These are phyloP conservation scores for Peromyscus maniculatus DNA, from an alignment of 2,113 vertebrate species.

Conservation along the genomic window DNA sequence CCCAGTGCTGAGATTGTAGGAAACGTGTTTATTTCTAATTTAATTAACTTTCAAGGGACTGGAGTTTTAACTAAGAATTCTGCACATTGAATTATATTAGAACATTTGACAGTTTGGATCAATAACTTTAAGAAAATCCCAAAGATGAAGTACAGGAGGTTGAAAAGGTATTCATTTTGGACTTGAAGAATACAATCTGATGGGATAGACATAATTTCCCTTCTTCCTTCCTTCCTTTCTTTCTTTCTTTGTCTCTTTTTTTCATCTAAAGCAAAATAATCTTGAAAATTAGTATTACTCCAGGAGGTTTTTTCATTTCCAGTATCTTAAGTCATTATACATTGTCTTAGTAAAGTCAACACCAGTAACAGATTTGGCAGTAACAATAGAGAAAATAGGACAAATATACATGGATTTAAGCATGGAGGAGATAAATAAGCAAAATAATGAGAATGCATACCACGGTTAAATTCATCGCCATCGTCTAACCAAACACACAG, in stretches of 20 bases:
- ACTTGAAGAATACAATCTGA: slow-evolving; percentile 69
- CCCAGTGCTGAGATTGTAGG: background rate
- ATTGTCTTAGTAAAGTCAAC: slow-evolving; percentile 84
- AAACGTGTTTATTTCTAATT: background rate
- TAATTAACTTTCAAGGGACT: background rate
- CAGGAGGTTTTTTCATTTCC: slow-evolving; percentile 82
- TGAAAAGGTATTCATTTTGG: slow-evolving; percentile 62
- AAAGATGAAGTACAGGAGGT: background rate
- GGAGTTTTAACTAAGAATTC: background rate
- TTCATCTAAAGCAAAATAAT: slow-evolving; percentile 73
- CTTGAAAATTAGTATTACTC: slow-evolving; percentile 64
- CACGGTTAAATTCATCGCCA: slow-evolving; percentile 87
- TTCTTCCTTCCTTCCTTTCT: background rate
- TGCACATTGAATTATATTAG: slow-evolving; percentile 11
- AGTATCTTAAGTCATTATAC: slow-evolving; percentile 65
- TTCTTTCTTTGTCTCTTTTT: slow-evolving; percentile 52
- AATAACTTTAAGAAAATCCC: slow-evolving; percentile 62
- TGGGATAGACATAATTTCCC: slow-evolving; percentile 38
- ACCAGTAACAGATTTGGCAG: slow-evolving; percentile 88
- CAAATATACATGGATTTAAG: slow-evolving; percentile 83
- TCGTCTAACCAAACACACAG: slow-evolving; percentile 88
- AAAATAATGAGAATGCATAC: slow-evolving; percentile 89
- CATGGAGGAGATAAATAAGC: slow-evolving; percentile 87
- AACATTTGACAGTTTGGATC: slow-evolving; percentile 22
- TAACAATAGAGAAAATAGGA: slow-evolving; percentile 82